phyloP scores from a whole-genome alignment of 2,888 invertebrate genomes.

The Azorinus chamasolen region DNA sequence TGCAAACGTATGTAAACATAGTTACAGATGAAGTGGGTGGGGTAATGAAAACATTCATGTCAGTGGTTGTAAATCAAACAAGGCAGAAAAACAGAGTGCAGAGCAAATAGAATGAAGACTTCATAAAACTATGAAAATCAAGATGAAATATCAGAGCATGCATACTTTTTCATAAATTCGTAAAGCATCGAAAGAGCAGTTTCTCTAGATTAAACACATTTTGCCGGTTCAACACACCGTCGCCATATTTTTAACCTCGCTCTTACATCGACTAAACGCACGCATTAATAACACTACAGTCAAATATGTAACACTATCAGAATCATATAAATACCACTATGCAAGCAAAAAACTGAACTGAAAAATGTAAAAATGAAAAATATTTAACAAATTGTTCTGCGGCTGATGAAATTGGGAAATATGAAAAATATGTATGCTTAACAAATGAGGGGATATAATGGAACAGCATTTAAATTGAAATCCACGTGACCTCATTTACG shows the following conservation, averaged over 20 bases:
- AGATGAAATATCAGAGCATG: not conserved
- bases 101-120: too few species aligned
- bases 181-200: not conserved
- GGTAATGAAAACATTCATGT: conserved; percentile 58
- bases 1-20: not conserved
- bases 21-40: conserved; percentile 45
- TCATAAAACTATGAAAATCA: too few species aligned
- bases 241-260: conserved; percentile 46
- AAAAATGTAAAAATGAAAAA: too few species aligned
- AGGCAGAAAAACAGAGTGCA: too few species aligned
- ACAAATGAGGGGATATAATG: too few species aligned
- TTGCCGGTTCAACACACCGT: conserved; percentile 39
- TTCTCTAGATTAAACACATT: conserved; percentile 6
- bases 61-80: not conserved
- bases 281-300: conserved; percentile 8
- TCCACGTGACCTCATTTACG: conserved; percentile 19
- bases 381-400: too few species aligned
- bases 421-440: too few species aligned
- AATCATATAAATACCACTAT: too few species aligned
- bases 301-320: too few species aligned
- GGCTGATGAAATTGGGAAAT: too few species aligned
- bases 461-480: too few species aligned
- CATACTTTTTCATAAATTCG: not conserved
- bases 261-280: conserved; percentile 12
- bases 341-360: too few species aligned